These are phyloP conservation scores for Odontophorus gujanensis DNA, from an alignment of 2,113 vertebrate genomes.

Conservation along the genomic window DNA sequence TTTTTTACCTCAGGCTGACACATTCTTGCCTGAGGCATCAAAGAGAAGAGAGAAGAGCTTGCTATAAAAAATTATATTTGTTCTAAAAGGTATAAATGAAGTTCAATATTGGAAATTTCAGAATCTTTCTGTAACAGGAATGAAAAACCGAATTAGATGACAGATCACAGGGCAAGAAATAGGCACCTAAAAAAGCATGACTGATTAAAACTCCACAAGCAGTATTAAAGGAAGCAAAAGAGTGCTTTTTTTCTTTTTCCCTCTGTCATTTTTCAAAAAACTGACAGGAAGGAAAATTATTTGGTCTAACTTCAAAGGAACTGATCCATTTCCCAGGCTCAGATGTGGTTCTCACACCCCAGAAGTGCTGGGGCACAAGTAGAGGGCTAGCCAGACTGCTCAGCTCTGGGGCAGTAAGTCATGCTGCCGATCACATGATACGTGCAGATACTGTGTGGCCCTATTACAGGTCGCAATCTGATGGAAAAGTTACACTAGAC, in stretches of 20 bases:
- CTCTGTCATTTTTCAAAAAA: not conserved
- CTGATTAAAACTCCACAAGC: not conserved
- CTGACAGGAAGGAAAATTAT: not conserved
- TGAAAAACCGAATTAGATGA: not conserved
- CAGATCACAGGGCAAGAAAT: slow-evolving; percentile 8
- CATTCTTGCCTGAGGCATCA: not conserved
- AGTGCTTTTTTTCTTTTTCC: not conserved
- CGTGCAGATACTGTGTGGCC: accelerated
- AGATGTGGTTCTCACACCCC: not conserved
- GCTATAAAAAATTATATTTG: slow-evolving; percentile 17
- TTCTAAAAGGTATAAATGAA: slow-evolving; percentile 26
- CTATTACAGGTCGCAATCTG: accelerated
- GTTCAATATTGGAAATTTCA: not conserved
- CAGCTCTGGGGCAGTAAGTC: not conserved
- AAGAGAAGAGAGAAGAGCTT: not conserved
- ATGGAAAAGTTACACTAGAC: not conserved
- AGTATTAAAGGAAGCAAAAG: not conserved
- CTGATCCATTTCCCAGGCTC: not conserved
- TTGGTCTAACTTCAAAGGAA: not conserved
- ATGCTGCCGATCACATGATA: not conserved
- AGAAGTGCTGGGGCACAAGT: not conserved
- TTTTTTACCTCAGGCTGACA: not conserved
- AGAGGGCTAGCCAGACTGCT: not conserved
- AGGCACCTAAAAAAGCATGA: not conserved
- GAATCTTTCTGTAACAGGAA: not conserved